Evolutionary conservation across 2,888 invertebrate species (phyloP), one percentile per base, ranked within the genome.

Genomic region (Oxystoma pomonae): DNA sequence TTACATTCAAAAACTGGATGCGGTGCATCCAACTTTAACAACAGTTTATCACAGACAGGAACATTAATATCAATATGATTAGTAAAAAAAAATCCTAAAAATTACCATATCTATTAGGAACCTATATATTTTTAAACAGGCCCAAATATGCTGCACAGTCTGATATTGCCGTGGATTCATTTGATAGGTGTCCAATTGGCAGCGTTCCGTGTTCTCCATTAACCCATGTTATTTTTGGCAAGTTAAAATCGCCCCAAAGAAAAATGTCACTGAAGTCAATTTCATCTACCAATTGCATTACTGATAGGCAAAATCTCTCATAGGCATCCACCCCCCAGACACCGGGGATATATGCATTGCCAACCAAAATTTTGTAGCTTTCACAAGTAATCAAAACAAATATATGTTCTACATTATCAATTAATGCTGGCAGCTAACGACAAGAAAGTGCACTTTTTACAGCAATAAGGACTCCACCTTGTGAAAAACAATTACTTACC

Each of bases 331-430:
- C 12, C 50, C 12, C 9, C 12, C 12, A 50, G 50, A 50, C 50
- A 50, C 50, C 50, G 9, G 50, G 50, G n/a, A 9, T 50, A 50
- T 50, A 12, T 12, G 50, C 50, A 50, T 50, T 50, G 50, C 50
- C 50, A n/a, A 50, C 50, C 50, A 50, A n/a, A 50, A 50, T 50
- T n/a, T 50, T 50, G n/a, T 50, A n/a, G n/a, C n/a, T n/a, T n/a
- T n/a, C n/a, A n/a, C n/a, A n/a, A n/a, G n/a, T n/a, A n/a, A n/a
- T n/a, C n/a, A n/a, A n/a, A 50, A 50, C n/a, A 50, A 50, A 12
- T 50, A 50, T 50, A 12, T 50, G 50, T n/a, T 50, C 50, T 50
- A 50, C 50, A 50, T 9, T 50, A 50, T 50, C n/a, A 50, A 50
- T 50, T 12, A n/a, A n/a, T 12, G 50, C 12, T 9, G 12, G 9